Conservation (phyloP, 2,797 vertebrate species). For the Argyrosomus regius region DNA sequence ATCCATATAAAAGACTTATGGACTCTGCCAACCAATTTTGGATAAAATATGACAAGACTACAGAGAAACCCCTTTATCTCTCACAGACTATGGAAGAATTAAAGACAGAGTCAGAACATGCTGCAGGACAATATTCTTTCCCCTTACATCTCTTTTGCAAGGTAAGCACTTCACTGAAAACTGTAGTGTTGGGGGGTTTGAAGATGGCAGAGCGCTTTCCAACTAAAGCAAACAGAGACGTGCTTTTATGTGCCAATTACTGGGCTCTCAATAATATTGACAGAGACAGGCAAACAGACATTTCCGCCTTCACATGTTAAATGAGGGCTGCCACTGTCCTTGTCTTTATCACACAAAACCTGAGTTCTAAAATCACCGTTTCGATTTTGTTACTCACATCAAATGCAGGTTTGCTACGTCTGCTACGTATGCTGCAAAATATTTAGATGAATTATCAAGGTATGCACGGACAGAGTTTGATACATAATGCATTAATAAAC, state of each 20-base stretch:
- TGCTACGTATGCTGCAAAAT: constrained; percentile 4
- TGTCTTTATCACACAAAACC: constrained; percentile 43
- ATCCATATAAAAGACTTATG: constrained; percentile 12
- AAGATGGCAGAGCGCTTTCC: constrained; percentile 38
- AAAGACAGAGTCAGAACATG: constrained; percentile 42
- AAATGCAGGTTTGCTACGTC: constrained; percentile 13
- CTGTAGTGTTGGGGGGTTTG: constrained; percentile 8
- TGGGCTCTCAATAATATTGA: constrained; percentile 48
- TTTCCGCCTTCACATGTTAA: constrained; percentile 35
- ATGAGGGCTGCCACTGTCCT: constrained; percentile 24
- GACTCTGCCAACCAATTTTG: constrained; percentile 4
- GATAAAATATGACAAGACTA: constrained; percentile 4
- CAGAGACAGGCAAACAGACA: constrained; percentile 38
- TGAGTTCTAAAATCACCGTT: constrained; percentile 5
- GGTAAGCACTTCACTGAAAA: constrained; percentile 62
- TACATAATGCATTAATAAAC: constrained; percentile 12
- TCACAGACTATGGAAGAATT: constrained; percentile 24
- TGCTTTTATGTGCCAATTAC: constrained; percentile 65
- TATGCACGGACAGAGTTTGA: constrained; percentile 11
- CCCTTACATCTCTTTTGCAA: constrained; percentile 52
- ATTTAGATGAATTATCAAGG: constrained; percentile 18
- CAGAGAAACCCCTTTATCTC: constrained; percentile 38
- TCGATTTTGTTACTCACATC: constrained; percentile 1
- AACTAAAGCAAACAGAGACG: constrained; percentile 42
- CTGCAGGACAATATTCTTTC: constrained; percentile 47